Percentiles rank a stretch among this genome's conserved stretches.
These are phyloP conservation scores for Drosophila setosimentum DNA, from an alignment of 2,888 invertebrate species.

Conservation along the genomic window DNA sequence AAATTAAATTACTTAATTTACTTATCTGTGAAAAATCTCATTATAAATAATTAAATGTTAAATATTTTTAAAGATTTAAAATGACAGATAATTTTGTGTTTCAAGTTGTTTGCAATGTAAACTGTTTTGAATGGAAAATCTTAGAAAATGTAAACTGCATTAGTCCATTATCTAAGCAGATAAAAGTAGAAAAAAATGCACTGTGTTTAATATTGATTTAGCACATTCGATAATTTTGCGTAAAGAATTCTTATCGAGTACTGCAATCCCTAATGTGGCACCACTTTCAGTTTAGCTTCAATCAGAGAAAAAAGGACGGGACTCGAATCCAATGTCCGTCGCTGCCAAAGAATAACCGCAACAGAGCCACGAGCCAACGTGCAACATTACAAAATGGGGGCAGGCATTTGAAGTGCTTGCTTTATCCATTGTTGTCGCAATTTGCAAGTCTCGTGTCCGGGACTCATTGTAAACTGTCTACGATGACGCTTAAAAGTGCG, in stretches of 20 bases:
- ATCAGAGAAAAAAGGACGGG: neutral
- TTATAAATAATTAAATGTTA: neutral
- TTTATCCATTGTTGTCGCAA: constrained; percentile 15
- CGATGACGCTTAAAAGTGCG: neutral
- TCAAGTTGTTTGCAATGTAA: neutral
- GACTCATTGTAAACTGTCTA: constrained; percentile 9
- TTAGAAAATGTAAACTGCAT: no score
- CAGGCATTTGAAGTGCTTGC: neutral
- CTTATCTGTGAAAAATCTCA: neutral
- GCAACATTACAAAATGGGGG: neutral
- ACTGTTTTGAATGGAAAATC: no score
- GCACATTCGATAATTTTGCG: neutral
- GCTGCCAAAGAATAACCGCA: neutral
- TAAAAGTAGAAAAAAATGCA: neutral
- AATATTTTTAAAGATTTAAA: neutral
- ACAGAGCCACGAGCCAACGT: neutral
- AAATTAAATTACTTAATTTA: neutral
- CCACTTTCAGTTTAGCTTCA: neutral
- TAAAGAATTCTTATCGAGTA: neutral
- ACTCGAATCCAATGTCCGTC: no score
- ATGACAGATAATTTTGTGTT: neutral
- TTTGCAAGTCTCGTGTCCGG: constrained; percentile 27
- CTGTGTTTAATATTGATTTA: neutral
- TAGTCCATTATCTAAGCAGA: neutral
- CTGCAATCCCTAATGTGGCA: neutral